Evolutionary conservation across 2,113 vertebrate genomes (phyloP), one percentile per base, ranked within the genome.

Genomic region (Eclectus roratus): DNA sequence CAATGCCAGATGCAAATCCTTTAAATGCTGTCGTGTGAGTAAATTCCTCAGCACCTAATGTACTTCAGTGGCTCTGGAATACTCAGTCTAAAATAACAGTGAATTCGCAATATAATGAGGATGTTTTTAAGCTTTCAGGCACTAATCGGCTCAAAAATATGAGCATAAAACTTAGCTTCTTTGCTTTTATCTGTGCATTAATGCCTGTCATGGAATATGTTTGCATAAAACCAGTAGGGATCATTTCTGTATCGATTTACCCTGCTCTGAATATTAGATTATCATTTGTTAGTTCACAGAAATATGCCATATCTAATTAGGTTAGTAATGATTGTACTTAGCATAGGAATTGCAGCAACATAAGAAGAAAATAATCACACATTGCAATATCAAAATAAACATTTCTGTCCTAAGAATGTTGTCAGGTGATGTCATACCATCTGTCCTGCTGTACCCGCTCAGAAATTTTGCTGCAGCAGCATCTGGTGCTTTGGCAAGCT

Each of bases 341-440:
- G 77, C 88, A 52, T 78, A 96, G 95, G 93, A 95, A 96, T 96
- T 95, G 90, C 93, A 80, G 74, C 89, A 97, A 91, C 94, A 95
- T 95, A 95, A 96, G 93, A 93, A 96, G 96, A 95, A 97, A 96
- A 97, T 95, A 94, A 96, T 94, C 87, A 94, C 93, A 94, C 89
- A 74, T 72, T 81, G 74, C 78, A 60, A 47, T 80, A 88, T 93
- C 82, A 76, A 85, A 96, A 89, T 94, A 91, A 96, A 95, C 92
- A 95, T 94, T 94, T 74, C 49, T 74, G 35, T 90, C 41, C 93
- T 92, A 77, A 88, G 94, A 96, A 91, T 94, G 69, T 84, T 82
- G 68, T 95, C 81, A 91, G 91, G 82, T 85, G 88, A 94, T 88
- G 77, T 94, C 77, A 93, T 83, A 61, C 89, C 83, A 76, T 78